These are phyloP conservation scores for Teleiodes luculella DNA, from an alignment of 2,888 invertebrate species.

Conservation along the genomic window DNA sequence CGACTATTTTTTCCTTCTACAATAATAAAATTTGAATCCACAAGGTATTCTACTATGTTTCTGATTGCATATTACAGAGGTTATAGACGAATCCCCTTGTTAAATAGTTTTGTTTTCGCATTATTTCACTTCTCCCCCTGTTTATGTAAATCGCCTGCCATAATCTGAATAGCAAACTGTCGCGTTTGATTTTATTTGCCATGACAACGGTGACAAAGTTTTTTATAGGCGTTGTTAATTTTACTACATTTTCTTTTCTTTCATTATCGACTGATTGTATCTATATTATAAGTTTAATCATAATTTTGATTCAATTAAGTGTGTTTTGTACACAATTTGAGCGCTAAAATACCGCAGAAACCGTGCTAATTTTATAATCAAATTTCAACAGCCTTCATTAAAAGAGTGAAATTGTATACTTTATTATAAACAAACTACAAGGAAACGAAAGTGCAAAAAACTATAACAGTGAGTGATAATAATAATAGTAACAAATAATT, in stretches of 20 bases:
- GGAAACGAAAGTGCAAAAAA: slow-evolving; percentile 29
- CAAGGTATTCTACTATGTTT: background rate
- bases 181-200: background rate
- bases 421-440: slow-evolving; percentile 3
- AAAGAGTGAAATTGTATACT: no score
- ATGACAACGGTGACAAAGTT: no score
- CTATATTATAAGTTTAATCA: background rate
- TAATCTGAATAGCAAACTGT: slow-evolving; percentile 1
- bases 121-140: background rate
- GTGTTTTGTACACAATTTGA: background rate
- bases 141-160: slow-evolving; percentile 12
- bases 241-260: background rate
- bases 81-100: background rate
- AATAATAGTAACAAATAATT: slow-evolving; percentile 22
- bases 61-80: background rate
- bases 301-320: background rate
- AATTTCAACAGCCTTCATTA: slow-evolving; percentile 19
- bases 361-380: slow-evolving; percentile 16
- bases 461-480: slow-evolving; percentile 31
- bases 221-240: slow-evolving; percentile 1
- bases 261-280: background rate
- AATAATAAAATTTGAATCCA: no score
- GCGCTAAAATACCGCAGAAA: slow-evolving; percentile 47
- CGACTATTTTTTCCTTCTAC: no score
- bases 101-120: slow-evolving; percentile 12